phyloP scores from a whole-genome alignment of 2,113 vertebrate species.

The Odocoileus hemionus region DNA sequence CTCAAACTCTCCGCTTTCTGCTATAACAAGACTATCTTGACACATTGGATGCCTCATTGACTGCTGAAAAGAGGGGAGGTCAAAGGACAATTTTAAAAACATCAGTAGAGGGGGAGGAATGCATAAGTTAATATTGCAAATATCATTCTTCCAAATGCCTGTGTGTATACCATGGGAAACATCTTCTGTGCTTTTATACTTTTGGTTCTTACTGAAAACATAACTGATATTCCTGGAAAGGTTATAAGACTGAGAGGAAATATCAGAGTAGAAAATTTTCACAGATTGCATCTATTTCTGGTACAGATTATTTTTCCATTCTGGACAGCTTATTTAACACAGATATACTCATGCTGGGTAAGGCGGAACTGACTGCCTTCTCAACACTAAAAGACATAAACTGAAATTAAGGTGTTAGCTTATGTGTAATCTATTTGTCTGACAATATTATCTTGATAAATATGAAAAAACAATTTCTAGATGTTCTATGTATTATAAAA shows the following conservation, averaged over 20 bases:
- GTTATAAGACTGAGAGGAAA: slow-evolving; percentile 1
- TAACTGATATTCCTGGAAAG: slow-evolving; percentile 15
- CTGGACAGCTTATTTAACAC: not conserved
- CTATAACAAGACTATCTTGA: not conserved
- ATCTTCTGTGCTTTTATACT: not conserved
- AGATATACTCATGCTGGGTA: not conserved
- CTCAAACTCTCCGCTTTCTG: not conserved
- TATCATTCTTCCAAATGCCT: not conserved
- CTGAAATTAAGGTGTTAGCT: not conserved
- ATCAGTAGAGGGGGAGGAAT: not conserved
- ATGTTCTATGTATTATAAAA: not conserved
- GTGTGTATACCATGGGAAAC: not conserved
- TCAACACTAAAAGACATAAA: not conserved
- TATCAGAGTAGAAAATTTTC: not conserved
- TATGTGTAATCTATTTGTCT: not conserved
- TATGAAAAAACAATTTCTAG: not conserved
- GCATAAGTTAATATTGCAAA: not conserved
- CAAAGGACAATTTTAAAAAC: not conserved
- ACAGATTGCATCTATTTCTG: not conserved
- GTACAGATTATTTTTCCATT: not conserved
- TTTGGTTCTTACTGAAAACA: not conserved
- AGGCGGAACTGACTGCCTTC: not conserved
- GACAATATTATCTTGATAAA: not conserved
- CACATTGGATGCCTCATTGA: not conserved
- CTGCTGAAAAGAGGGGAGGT: not conserved